phyloP scores from a whole-genome alignment of 2,888 invertebrate species.

The Gisinianus flammeolus region DNA sequence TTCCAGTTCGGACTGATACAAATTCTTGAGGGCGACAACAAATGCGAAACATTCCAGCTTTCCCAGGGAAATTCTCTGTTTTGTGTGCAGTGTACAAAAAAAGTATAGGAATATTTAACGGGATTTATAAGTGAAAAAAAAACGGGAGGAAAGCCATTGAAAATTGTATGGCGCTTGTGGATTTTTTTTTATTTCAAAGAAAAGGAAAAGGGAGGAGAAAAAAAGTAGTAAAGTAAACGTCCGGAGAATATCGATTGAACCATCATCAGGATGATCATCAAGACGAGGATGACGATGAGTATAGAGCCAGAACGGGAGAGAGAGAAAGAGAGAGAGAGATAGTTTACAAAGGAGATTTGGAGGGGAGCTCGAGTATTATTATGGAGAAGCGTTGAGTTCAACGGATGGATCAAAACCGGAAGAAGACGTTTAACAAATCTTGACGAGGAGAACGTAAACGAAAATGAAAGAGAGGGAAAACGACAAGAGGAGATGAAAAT shows the following conservation, averaged over 20 bases:
- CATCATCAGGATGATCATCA: conserved; percentile 18
- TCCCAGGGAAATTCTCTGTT: not conserved
- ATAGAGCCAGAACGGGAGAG: not conserved
- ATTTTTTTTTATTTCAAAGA: not conserved
- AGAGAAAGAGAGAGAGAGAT: conserved; percentile 9
- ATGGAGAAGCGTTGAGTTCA: not conserved
- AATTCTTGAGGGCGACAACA: too few relatives aligned
- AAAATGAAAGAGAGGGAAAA: conserved; percentile 3
- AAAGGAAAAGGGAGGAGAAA: not conserved
- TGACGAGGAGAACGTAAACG: too few relatives aligned
- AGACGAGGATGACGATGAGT: conserved; percentile 7
- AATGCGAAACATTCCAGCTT: not conserved
- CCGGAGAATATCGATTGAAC: conserved; percentile 24
- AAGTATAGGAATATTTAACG: too few relatives aligned
- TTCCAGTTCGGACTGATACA: too few relatives aligned
- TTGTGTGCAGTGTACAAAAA: too few relatives aligned
- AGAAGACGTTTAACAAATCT: conserved; percentile 18
- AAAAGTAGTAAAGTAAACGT: conserved; percentile 14
- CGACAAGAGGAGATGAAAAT: not conserved
- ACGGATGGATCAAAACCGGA: conserved; percentile 9
- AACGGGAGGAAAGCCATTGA: not conserved
- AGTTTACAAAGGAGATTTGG: too few relatives aligned
- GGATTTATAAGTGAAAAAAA: too few relatives aligned
- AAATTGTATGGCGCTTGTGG: not conserved
- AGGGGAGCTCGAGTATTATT: not conserved